phyloP scores from a whole-genome alignment of 2,113 vertebrate genomes.

The Scomber scombrus region DNA sequence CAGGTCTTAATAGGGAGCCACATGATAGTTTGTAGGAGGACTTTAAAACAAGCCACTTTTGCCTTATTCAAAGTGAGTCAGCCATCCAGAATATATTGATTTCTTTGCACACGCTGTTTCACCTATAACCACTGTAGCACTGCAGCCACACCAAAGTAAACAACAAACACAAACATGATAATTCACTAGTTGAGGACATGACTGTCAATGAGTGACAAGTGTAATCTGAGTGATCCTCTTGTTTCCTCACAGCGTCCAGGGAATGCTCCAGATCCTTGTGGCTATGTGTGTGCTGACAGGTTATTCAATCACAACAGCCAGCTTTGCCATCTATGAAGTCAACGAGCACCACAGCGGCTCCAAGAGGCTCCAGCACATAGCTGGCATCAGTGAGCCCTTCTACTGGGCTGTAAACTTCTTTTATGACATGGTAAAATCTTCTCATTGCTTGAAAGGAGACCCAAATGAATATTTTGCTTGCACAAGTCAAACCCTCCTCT shows the following conservation, averaged over 20 bases:
- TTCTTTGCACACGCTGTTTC: slow-evolving; percentile 25
- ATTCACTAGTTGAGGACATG: not conserved
- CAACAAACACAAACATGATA: not conserved
- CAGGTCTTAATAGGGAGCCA: slow-evolving; percentile 38
- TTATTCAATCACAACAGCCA: slow-evolving; percentile 93
- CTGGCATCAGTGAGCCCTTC: slow-evolving; percentile 91
- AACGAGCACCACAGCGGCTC: slow-evolving; percentile 93
- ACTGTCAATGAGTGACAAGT: not conserved
- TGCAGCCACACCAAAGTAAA: not conserved
- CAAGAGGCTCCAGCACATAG: slow-evolving; percentile 95
- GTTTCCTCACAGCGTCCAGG: slow-evolving; percentile 84
- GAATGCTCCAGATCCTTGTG: slow-evolving; percentile 91
- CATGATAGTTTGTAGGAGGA: slow-evolving; percentile 33
- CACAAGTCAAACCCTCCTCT: not conserved
- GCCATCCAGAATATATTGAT: slow-evolving; percentile 16
- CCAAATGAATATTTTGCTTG: not conserved
- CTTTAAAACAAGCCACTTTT: slow-evolving; percentile 45
- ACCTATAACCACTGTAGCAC: not conserved
- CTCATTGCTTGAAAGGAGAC: not conserved
- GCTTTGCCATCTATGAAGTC: slow-evolving; percentile 94
- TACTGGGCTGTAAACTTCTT: slow-evolving; percentile 96
- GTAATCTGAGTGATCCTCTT: slow-evolving; percentile 8
- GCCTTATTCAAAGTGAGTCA: slow-evolving; percentile 37
- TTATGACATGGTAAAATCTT: slow-evolving; percentile 92
- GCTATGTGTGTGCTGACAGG: slow-evolving; percentile 93